Base-by-base conservation (phyloP, 2,888 invertebrate genomes). In the Dasypogon diadema region DNA sequence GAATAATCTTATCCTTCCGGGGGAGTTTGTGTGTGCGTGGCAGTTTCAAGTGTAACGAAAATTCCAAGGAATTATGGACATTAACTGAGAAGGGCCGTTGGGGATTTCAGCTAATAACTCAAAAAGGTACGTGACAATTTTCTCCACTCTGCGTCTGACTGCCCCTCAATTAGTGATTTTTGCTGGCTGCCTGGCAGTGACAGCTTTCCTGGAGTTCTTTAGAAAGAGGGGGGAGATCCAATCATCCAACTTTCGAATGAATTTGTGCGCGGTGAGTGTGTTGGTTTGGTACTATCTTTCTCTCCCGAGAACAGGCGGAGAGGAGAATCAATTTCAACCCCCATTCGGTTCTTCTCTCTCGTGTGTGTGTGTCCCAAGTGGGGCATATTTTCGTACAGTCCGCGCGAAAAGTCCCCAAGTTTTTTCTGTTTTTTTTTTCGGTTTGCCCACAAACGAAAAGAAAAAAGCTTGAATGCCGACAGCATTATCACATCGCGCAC, bases 21-120 rank as follows among this genome's bases (percentile, higher is more conserved):
- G 48, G 24, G 65, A 68, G 37, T 68, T 14, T 48, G 16, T 68
- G 65, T 48, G 65, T 68, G 65, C 65, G 65, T 68, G 65, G 65
- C 65, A 68, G 16, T 37, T 10, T 37, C 8, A 37, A 60, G 21
- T 24, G 30, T 37, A 18, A 37, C 24, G 26, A 48, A 68, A 46
- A n/a, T 24, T 24, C 18, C 21, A 12, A 46, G 22, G 21, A 24
- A 68, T 68, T 12, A 68, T 24, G 24, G 24, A 46, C 24, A 65
- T 18, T 55, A 3, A 14, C 48, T 14, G 48, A 16, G 48, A 63
- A n/a, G 22, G 18, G 42, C 21, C 63, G 22, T 21, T 54, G 54
- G n/a, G 42, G 8, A 30, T 30, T 30, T 30, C 30, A 12, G 12
- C 12, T 42, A 42, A 12, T 42, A 42, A 42, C 42, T 42, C n/a